Conservation (phyloP, 2,797 vertebrate species). For the Melanotaenia nigrans region DNA sequence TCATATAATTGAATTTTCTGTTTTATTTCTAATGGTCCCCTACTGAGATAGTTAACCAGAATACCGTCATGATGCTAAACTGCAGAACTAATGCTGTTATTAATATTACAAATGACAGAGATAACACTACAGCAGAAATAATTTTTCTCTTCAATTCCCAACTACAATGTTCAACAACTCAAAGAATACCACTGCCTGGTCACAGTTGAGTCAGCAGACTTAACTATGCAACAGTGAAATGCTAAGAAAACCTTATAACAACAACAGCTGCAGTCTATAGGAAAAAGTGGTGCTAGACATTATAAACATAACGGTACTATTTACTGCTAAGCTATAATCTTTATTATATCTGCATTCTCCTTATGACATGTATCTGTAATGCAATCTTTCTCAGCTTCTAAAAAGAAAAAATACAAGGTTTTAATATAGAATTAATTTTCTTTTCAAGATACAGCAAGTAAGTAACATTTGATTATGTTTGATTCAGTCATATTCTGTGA, state of each 20-base stretch:
- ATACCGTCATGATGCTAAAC: slow-evolving; percentile 53
- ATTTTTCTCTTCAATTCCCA: slow-evolving; percentile 46
- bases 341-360: background rate
- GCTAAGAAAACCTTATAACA: slow-evolving; percentile 13
- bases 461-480: slow-evolving; percentile 5
- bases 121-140: slow-evolving; percentile 42
- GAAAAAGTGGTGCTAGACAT: background rate
- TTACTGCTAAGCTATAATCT: slow-evolving; percentile 2
- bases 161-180: slow-evolving; percentile 44
- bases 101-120: slow-evolving; percentile 56
- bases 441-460: background rate
- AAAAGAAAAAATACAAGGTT: slow-evolving; percentile 15
- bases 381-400: slow-evolving; percentile 21
- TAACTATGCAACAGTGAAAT: slow-evolving; percentile 2
- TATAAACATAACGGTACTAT: background rate
- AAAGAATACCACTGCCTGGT: slow-evolving; percentile 17
- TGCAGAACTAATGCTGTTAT: slow-evolving; percentile 61
- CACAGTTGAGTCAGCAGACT: slow-evolving; percentile 19
- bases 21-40: slow-evolving; percentile 58
- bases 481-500: background rate
- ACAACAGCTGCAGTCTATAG: background rate
- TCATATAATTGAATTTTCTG: slow-evolving; percentile 38
- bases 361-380: slow-evolving; percentile 10
- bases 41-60: slow-evolving; percentile 46
- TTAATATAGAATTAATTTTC: background rate